Percentiles rank a stretch among this genome's conserved stretches.
Conservation (phyloP, 1,140 invertebrate genomes). For the Polypedilum vanderplanki region DNA sequence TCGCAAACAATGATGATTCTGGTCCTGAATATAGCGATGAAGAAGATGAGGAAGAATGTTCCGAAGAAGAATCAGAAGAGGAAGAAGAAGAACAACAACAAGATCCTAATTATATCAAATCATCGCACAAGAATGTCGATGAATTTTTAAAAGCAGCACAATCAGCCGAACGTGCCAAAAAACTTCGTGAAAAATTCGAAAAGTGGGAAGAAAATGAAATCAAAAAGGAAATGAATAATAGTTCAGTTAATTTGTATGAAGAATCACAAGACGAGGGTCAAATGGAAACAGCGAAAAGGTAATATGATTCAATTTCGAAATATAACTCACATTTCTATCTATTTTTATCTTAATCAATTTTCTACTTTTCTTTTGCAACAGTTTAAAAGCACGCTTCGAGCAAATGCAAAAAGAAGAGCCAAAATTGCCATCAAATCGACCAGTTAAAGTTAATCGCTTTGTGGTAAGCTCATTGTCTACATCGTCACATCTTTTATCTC, state of each 20-base stretch:
- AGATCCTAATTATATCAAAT: slow-evolving; percentile 52
- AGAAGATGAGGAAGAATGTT: slow-evolving; percentile 51
- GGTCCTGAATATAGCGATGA: slow-evolving; percentile 45
- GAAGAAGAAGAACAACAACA: slow-evolving; percentile 38
- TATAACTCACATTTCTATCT: slow-evolving; percentile 26
- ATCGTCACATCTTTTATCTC: too few species aligned
- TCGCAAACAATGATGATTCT: slow-evolving; percentile 48
- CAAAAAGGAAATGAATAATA: slow-evolving; percentile 44
- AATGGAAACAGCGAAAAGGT: slow-evolving; percentile 65
- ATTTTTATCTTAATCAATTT: slow-evolving; percentile 8
- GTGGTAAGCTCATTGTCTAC: slow-evolving; percentile 57
- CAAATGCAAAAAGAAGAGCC: slow-evolving; percentile 55
- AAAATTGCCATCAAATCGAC: slow-evolving; percentile 45
- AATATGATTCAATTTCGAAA: slow-evolving; percentile 37
- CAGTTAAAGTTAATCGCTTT: slow-evolving; percentile 72
- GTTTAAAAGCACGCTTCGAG: slow-evolving; percentile 77
- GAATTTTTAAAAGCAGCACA: slow-evolving; percentile 58
- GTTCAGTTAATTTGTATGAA: slow-evolving; percentile 42
- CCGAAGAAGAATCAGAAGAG: slow-evolving; percentile 50
- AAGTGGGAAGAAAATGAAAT: slow-evolving; percentile 74
- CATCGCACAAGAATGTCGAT: slow-evolving; percentile 50
- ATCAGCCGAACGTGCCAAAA: slow-evolving; percentile 73
- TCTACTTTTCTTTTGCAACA: slow-evolving; percentile 41
- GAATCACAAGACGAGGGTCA: slow-evolving; percentile 55
- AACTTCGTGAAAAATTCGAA: slow-evolving; percentile 84